Conservation (phyloP, 1,140 invertebrate genomes). For the Brachionus angularis region DNA sequence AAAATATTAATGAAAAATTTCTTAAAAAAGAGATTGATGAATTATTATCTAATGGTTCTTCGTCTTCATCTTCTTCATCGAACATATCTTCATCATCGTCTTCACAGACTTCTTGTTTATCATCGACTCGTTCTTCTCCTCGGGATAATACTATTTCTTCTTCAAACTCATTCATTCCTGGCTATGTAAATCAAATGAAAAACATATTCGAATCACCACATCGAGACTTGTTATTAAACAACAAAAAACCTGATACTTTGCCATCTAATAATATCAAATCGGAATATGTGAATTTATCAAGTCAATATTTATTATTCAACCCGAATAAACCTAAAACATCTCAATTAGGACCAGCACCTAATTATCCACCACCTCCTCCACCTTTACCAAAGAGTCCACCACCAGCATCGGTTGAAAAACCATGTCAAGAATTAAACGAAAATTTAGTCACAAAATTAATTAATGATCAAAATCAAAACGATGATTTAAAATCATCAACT, state of each 20-base stretch:
- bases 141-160: too few relatives aligned
- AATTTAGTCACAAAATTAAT: too few relatives aligned
- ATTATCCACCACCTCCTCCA: neutral
- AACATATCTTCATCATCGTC: neutral
- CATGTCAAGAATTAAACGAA: too few relatives aligned
- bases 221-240: neutral
- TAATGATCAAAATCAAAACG: too few relatives aligned
- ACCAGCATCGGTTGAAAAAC: neutral
- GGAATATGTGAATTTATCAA: too few relatives aligned
- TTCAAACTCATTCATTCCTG: neutral
- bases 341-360: neutral
- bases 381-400: neutral
- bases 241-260: too few relatives aligned
- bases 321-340: too few relatives aligned
- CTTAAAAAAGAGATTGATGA: constrained; percentile 12
- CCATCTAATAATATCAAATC: too few relatives aligned
- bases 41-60: too few relatives aligned
- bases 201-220: constrained; percentile 35
- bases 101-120: neutral
- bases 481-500: too few relatives aligned
- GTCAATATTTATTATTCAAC: too few relatives aligned
- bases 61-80: constrained; percentile 3
- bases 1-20: neutral
- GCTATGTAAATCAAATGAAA: constrained; percentile 4
- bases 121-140: neutral